These are phyloP conservation scores for Lemur catta DNA, from an alignment of 2,797 vertebrate species.

Conservation along the genomic window DNA sequence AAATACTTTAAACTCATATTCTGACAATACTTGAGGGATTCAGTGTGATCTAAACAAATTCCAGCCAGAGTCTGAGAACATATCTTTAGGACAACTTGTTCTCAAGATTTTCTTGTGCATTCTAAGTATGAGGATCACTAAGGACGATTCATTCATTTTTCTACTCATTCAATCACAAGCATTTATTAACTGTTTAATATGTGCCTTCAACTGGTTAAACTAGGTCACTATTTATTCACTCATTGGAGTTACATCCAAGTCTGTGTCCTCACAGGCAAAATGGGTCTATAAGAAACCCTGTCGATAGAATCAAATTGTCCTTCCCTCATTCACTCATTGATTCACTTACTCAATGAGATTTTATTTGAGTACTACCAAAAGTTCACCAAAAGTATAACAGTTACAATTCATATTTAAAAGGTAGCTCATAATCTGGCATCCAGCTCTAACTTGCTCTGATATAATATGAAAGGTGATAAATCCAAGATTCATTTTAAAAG, in stretches of 20 bases:
- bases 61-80: not conserved
- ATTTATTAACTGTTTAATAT: conserved; percentile 1
- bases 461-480: not conserved
- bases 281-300: not conserved
- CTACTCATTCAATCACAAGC: not conserved
- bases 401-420: not conserved
- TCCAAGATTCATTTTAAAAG: not conserved
- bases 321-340: not conserved
- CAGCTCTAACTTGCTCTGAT: not conserved
- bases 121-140: not conserved
- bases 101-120: not conserved
- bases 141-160: not conserved
- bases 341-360: not conserved
- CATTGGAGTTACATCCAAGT: not conserved
- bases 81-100: not conserved
- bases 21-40: not conserved
- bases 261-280: not conserved
- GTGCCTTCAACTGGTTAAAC: not conserved
- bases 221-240: not conserved
- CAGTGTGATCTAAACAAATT: not conserved
- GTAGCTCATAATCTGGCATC: not conserved
- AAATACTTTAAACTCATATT: not conserved
- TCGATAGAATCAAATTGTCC: not conserved
- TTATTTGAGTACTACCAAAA: not conserved
- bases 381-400: not conserved